Evolutionary conservation across 2,113 vertebrate species (phyloP).

Genomic region (Dasyprocta punctata): DNA sequence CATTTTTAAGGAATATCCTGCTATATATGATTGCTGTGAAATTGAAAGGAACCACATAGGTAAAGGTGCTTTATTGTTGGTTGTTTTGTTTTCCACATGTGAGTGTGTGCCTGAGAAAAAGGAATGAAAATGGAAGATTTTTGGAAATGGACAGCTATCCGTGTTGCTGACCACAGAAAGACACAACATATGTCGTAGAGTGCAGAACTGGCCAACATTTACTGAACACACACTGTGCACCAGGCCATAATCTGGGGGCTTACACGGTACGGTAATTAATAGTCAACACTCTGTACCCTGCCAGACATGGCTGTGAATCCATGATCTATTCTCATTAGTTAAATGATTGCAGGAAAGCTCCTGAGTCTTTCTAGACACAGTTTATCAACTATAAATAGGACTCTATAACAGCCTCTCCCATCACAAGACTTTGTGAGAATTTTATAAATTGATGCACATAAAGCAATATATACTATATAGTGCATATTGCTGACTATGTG

Average conservation of each 20-base stretch:
- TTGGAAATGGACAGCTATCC: neutral
- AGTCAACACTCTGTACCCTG: neutral
- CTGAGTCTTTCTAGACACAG: neutral
- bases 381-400: neutral
- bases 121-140: accelerated
- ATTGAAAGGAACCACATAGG: neutral
- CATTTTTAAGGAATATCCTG: neutral
- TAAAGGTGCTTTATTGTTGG: neutral
- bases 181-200: accelerated
- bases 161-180: neutral
- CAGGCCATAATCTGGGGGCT: neutral
- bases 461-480: neutral
- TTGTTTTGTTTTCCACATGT: neutral
- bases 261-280: neutral
- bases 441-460: neutral
- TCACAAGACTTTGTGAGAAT: neutral
- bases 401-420: neutral
- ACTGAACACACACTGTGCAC: neutral
- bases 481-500: neutral
- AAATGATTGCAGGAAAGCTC: neutral
- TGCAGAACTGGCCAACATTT: neutral
- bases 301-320: neutral
- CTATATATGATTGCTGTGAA: neutral
- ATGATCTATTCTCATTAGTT: neutral
- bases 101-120: accelerated